A percentile compares a stretch with the other conserved stretches of the same genome.
phyloP scores from a whole-genome alignment of 2,888 invertebrate species.

The Agriotes lineatus region DNA sequence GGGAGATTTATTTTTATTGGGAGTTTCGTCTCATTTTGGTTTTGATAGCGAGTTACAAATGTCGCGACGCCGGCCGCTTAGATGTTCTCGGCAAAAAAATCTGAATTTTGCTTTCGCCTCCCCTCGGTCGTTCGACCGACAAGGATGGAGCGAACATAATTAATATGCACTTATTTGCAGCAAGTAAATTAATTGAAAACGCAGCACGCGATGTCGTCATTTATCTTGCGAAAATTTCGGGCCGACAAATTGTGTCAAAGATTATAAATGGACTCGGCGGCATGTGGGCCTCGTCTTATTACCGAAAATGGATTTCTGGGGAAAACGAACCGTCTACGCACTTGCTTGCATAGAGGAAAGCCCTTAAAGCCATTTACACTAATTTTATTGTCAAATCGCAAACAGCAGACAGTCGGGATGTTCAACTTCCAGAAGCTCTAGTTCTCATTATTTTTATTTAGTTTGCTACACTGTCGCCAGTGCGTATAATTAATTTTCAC shows the following conservation, averaged over 20 bases:
- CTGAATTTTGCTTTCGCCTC: too few relatives aligned
- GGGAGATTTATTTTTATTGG: too few relatives aligned
- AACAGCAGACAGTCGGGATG: background rate
- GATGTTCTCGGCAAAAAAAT: too few relatives aligned
- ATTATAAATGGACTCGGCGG: background rate
- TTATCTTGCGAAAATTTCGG: background rate
- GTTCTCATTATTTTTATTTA: background rate
- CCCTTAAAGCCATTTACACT: too few relatives aligned
- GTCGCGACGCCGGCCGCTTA: too few relatives aligned
- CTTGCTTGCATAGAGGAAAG: too few relatives aligned
- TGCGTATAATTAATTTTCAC: slow-evolving; percentile 7
- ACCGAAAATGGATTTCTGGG: too few relatives aligned
- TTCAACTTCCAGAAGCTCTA: background rate
- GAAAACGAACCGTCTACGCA: too few relatives aligned
- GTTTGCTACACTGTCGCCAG: background rate
- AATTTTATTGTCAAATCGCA: background rate
- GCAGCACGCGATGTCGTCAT: slow-evolving; percentile 5
- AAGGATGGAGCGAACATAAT: background rate
- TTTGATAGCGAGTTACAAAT: too few relatives aligned
- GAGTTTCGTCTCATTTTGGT: too few relatives aligned
- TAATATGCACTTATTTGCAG: slow-evolving; percentile 9
- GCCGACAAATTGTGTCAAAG: slow-evolving; percentile 5
- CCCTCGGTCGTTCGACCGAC: too few relatives aligned
- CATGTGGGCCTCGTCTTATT: background rate
- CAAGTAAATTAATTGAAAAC: slow-evolving; percentile 4